Evolutionary conservation across 2,888 invertebrate species (phyloP), one percentile per base, ranked within the genome.

Genomic region (Bursaphelenchus okinawaensis): DNA sequence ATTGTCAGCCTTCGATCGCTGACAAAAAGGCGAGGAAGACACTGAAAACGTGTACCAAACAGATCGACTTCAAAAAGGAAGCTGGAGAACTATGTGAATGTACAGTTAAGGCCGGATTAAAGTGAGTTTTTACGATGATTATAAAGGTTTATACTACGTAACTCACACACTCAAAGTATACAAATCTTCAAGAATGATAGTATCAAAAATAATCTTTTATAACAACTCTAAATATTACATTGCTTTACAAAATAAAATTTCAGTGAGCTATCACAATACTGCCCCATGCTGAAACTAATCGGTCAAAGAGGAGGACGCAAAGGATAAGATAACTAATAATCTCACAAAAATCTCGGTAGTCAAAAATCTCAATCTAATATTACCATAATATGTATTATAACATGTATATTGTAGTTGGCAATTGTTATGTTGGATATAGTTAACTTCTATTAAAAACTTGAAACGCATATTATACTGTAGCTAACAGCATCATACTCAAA

Each of bases 41-140:
- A 9, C 68, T 77, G 66, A 68, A 70, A 40, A 66, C 63, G 7
- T 79, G 79, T 65, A 77, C 75, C 20, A 69, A 72, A 40, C 64
- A 71, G 40, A 70, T 77, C 67, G 72, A 79, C 65, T 78, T 76
- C 76, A 79, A 79, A 62, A 63, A 75, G 40, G 77, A 78, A 55
- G 76, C 77, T 20, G 78, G 77, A 27, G 76, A 78, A 55, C 63
- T 78, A 7, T 78, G 78, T 62, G 76, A 77, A 31, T 78, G 78
- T 64, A 75, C 78, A n/a, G 76, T 75, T 7, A 71, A 75, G 52
- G 75, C 78, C 7, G 78, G 78, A 54, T 68, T 78, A 52, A 70
- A 69, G 75, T 74, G 59, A 20, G 55, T 63, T 27, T 27, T 31
- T 16, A 40, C 6, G 12, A 29, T 29, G 29, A 29, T 6, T 16